Evolutionary conservation across 2,113 vertebrate genomes (phyloP).

Genomic region (Vidua macroura): DNA sequence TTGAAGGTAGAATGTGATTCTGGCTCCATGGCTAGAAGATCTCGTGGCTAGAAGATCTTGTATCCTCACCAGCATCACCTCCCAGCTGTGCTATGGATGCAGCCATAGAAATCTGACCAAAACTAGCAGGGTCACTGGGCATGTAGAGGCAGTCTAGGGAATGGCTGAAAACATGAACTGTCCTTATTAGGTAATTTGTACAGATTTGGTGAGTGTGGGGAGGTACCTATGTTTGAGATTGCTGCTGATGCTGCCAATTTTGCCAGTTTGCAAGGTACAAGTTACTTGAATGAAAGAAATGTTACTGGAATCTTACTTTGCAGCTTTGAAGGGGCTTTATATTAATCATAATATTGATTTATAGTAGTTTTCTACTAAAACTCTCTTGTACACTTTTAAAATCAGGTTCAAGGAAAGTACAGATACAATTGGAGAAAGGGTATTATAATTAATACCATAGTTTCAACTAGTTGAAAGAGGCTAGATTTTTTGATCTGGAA

Average conservation of each 20-base stretch:
- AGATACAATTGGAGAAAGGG: neutral
- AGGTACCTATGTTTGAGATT: neutral
- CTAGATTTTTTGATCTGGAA: conserved; percentile 2
- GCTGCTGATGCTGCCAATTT: neutral
- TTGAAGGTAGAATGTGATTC: neutral
- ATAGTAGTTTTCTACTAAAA: neutral
- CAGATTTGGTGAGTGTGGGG: neutral
- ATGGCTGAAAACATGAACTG: neutral
- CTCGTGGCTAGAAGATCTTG: neutral
- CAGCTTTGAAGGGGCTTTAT: neutral
- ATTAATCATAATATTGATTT: neutral
- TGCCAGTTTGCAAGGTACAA: neutral
- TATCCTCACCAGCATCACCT: neutral
- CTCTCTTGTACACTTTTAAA: neutral
- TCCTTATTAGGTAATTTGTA: neutral
- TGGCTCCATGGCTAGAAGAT: neutral
- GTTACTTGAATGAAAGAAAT: neutral
- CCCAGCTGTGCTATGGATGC: neutral
- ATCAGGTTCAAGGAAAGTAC: neutral
- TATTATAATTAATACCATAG: neutral
- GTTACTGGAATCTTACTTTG: neutral
- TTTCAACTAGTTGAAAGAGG: neutral
- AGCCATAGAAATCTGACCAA: neutral
- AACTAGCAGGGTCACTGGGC: neutral
- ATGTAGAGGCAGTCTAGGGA: neutral